These are phyloP conservation scores for Sycophila sp. DNA, from an alignment of 1,140 invertebrate genomes.

Conservation along the genomic window DNA sequence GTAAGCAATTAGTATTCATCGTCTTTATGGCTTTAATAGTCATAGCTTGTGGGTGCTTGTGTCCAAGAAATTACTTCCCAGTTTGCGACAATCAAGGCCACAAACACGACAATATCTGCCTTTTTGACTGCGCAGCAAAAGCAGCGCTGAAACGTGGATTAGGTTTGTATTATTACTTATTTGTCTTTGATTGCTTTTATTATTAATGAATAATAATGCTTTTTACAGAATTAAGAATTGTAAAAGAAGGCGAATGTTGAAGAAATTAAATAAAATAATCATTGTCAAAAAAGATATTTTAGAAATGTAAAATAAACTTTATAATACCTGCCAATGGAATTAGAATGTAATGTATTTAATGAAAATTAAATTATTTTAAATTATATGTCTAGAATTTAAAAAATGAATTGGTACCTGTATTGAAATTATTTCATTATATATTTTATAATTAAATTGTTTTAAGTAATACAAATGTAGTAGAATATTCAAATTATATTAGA, in stretches of 20 bases:
- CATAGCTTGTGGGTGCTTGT: constrained; percentile 53
- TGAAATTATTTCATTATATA: constrained; percentile 9
- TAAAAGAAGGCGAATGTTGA: not conserved
- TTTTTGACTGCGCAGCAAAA: constrained; percentile 56
- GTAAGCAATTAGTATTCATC: not conserved
- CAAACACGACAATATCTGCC: constrained; percentile 66
- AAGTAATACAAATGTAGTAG: constrained; percentile 18
- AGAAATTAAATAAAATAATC: not conserved
- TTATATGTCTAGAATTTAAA: too few relatives aligned
- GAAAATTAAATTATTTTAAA: not conserved
- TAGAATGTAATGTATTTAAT: not conserved
- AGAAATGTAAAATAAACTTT: not conserved
- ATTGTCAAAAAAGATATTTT: not conserved
- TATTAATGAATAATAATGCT: not conserved
- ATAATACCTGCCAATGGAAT: too few relatives aligned
- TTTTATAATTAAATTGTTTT: constrained; percentile 27
- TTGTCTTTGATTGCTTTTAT: not conserved
- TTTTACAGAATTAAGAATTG: constrained; percentile 20
- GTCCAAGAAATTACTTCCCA: constrained; percentile 63
- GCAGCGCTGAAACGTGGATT: not conserved
- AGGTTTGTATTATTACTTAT: not conserved
- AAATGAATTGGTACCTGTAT: not conserved
- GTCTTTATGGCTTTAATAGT: not conserved
- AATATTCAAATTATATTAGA: not conserved
- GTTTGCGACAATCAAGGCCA: constrained; percentile 65